Evolutionary conservation across 2,113 vertebrate genomes (phyloP), one percentile per base, ranked within the genome.

Genomic region (Rhineura floridana): DNA sequence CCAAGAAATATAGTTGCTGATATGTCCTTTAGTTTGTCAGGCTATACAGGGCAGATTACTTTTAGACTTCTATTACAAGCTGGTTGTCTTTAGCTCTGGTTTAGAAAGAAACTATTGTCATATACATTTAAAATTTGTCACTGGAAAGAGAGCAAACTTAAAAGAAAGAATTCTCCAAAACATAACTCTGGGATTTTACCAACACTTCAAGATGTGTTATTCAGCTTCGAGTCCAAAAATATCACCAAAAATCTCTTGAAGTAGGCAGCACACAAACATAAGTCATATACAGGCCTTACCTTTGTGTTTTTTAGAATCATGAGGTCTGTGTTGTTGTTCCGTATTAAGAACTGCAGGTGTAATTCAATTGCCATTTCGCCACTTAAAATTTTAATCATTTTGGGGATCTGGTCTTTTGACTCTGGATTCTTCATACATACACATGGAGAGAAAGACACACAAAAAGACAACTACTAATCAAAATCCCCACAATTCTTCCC

Each of bases 291-390:
- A 19, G 36, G 39, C 91, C 95, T 93, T 96, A 99, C 99, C 98
- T 99, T 99, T 96, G 99, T 99, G 94, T 99, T 99, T 97, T 99
- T 99, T 85, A 99, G 98, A 93, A 99, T 99, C 99, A 99, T 99
- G 90, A 99, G 97, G 95, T 99, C 99, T 94, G 99, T 99, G 89
- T 99, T 99, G 96, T 99, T 99, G 95, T 99, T 99, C 96, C 99
- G 97, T 95, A 99, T 99, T 95, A 99, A 97, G 96, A 99, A 99
- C 94, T 99, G 99, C 79, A 99, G 96, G 91, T 99, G 98, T 87
- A 99, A 96, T 89, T 99, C 99, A 89, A 99, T 99, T 73, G 98
- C 98, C 99, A 99, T 99, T 96, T 99, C 99, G 25, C 99, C 99
- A 77, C 98, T 99, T 84, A 99, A 97, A 95, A 99, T 99, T 96